phyloP scores from a whole-genome alignment of 2,797 vertebrate genomes.

The Tragopan temminckii region DNA sequence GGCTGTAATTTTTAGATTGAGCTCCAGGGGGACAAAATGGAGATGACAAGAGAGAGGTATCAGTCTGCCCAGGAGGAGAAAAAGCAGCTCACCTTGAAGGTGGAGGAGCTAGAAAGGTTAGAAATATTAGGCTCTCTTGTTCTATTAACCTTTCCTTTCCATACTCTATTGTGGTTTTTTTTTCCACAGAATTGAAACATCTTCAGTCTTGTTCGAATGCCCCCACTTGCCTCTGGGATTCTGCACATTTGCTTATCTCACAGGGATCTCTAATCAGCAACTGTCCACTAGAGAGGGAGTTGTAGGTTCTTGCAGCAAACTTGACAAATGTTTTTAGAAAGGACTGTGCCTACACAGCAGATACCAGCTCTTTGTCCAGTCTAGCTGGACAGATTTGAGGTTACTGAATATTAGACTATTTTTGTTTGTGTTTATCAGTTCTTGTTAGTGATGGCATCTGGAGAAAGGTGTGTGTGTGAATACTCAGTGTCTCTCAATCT shows the following conservation, averaged over 20 bases:
- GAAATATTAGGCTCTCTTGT: constrained; percentile 24
- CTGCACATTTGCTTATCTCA: background rate
- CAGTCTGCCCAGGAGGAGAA: constrained; percentile 90
- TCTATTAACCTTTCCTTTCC: constrained; percentile 21
- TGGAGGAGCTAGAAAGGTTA: constrained; percentile 91
- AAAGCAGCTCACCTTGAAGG: constrained; percentile 88
- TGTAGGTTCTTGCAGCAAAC: background rate
- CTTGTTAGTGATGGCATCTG: background rate
- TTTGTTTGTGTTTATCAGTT: background rate
- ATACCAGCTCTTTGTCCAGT: background rate
- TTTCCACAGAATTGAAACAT: constrained; percentile 32
- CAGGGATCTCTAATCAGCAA: background rate
- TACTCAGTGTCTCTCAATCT: background rate
- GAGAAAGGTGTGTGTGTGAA: background rate
- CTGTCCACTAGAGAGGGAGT: background rate
- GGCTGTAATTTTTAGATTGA: constrained; percentile 88
- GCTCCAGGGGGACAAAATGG: constrained; percentile 90
- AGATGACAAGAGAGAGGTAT: constrained; percentile 89
- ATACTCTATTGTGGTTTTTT: background rate
- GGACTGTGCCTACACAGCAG: background rate
- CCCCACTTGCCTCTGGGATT: background rate
- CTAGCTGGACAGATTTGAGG: background rate
- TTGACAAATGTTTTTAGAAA: background rate
- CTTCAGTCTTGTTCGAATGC: constrained; percentile 17
- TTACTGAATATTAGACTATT: background rate